These are phyloP conservation scores for Lepidocyrtinus sp. DNA, from an alignment of 2,888 invertebrate genomes.

Conservation along the genomic window DNA sequence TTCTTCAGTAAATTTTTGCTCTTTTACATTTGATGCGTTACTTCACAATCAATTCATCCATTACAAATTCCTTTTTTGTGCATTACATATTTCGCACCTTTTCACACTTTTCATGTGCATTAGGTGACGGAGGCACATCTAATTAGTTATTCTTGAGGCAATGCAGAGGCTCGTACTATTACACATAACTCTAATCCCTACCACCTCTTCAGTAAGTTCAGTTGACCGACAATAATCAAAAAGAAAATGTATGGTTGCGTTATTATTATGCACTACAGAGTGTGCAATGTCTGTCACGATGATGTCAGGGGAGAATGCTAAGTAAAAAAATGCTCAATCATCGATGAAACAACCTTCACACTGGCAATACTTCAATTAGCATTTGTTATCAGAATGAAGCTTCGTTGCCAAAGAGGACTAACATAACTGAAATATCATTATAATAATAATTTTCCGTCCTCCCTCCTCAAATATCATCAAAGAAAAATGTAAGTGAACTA, in stretches of 20 bases:
- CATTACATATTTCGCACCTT: too few relatives aligned
- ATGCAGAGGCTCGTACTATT: too few relatives aligned
- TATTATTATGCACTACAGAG: constrained; percentile 21
- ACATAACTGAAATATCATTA: constrained; percentile 17
- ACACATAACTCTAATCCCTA: not conserved
- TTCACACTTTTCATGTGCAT: too few relatives aligned
- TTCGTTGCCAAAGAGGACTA: constrained; percentile 16
- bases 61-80: not conserved
- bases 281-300: constrained; percentile 8
- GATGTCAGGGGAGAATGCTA: constrained; percentile 32
- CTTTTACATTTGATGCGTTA: constrained; percentile 19
- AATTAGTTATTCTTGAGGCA: not conserved
- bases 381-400: constrained; percentile 37
- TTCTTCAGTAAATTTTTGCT: constrained; percentile 23
- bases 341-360: constrained; percentile 54
- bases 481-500: too few relatives aligned
- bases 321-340: constrained; percentile 38
- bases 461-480: too few relatives aligned
- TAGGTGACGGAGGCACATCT: not conserved
- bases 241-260: constrained; percentile 14
- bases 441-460: not conserved
- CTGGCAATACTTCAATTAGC: constrained; percentile 59
- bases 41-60: constrained; percentile 37
- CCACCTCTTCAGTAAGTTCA: not conserved
- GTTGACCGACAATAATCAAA: constrained; percentile 11